Evolutionary conservation across 1,140 invertebrate genomes (phyloP), one percentile per base, ranked within the genome.

Genomic region (Caerostris darwini): DNA sequence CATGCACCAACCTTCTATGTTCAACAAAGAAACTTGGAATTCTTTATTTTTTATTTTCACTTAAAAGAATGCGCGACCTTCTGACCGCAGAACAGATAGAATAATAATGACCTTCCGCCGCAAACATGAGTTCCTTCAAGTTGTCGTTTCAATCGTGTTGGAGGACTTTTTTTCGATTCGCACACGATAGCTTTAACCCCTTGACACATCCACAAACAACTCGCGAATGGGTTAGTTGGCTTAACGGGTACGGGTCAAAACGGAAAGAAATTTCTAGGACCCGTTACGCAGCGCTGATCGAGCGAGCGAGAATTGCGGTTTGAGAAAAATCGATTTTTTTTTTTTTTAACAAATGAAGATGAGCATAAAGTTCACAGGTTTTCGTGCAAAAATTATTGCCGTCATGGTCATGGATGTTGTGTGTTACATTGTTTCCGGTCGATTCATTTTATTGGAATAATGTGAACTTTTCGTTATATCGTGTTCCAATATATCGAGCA

Each of bases 11-110:
- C 14, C 69, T 71, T 71, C 34, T 34, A 12, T 10, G 50, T 3
- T 8, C 8, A 5, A 77, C 34, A 77, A 77, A 77, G 69, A 34
- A 50, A 53, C 12, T 34, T 53, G 3, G 7, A 50, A 77, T 34
- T 7, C 7, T 34, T 77, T 34, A 50, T 34, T n/a, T n/a, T n/a
- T n/a, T n/a, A n/a, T n/a, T 50, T 53, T 53, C 5, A 3, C 34
- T 3, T 8, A 77, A 64, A 64, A 5, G 69, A 77, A 77, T 50
- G 69, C 56, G 53, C 82, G 82, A 83, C 82, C 82, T 83, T 83
- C 82, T 83, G 82, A 83, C 82, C 82, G 82, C 82, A 83, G 82
- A 77, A 56, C n/a, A n/a, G n/a, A n/a, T 83, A 19, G 53, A 83
- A 83, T 83, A 83, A 17, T 57, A 83, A 58, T 7, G 56, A 83